phyloP scores from a whole-genome alignment of 2,888 invertebrate species.

The Dorcus hopei region DNA sequence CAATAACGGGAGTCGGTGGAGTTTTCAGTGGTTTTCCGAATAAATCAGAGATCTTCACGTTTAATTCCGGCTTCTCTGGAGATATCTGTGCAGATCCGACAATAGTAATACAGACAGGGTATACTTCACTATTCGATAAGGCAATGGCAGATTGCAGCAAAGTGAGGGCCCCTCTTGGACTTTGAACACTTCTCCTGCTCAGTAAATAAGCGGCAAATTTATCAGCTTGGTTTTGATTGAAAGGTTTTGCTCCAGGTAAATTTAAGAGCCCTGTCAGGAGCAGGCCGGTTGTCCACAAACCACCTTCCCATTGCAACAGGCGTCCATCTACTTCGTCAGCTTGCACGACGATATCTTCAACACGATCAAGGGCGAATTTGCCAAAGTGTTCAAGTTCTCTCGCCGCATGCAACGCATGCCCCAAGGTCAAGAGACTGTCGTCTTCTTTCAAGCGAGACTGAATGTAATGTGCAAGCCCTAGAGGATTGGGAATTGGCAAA shows the following conservation, averaged over 20 bases:
- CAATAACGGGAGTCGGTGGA: slow-evolving; percentile 65
- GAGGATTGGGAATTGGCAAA: slow-evolving; percentile 60
- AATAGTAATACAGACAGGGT: slow-evolving; percentile 82
- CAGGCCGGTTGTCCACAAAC: slow-evolving; percentile 72
- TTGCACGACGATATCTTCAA: slow-evolving; percentile 90
- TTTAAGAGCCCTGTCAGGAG: slow-evolving; percentile 55
- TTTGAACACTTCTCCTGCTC: slow-evolving; percentile 84
- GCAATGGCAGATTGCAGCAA: slow-evolving; percentile 75
- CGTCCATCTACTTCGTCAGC: slow-evolving; percentile 93
- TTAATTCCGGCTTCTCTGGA: slow-evolving; percentile 68
- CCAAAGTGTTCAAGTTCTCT: slow-evolving; percentile 68
- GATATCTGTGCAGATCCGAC: slow-evolving; percentile 77
- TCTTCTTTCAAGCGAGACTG: slow-evolving; percentile 80
- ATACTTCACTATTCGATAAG: slow-evolving; percentile 50
- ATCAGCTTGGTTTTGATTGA: slow-evolving; percentile 74
- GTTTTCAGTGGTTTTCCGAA: slow-evolving; percentile 69
- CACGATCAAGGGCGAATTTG: slow-evolving; percentile 66
- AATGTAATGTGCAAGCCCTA: slow-evolving; percentile 69
- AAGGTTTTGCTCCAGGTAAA: slow-evolving; percentile 61
- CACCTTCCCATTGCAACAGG: slow-evolving; percentile 89
- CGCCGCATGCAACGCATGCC: slow-evolving; percentile 81
- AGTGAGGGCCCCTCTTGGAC: slow-evolving; percentile 76
- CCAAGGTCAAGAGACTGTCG: slow-evolving; percentile 71
- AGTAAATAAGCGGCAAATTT: slow-evolving; percentile 90
- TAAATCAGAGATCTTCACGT: slow-evolving; percentile 70